These are phyloP conservation scores for Peromyscus maniculatus DNA, from an alignment of 2,113 vertebrate genomes.

Conservation along the genomic window DNA sequence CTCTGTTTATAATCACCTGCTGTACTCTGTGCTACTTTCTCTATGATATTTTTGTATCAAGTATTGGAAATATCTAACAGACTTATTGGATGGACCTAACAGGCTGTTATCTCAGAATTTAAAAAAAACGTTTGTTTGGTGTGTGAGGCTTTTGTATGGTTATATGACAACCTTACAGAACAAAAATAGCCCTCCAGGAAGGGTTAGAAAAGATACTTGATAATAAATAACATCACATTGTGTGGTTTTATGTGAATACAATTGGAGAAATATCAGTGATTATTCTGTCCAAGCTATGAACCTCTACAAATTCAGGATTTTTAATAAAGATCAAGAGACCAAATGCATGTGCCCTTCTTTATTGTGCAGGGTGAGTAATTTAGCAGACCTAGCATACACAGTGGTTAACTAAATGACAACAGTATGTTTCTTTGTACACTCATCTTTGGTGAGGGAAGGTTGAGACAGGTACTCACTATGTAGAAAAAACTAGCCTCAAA, in stretches of 20 bases:
- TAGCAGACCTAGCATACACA: not conserved
- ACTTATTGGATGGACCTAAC: not conserved
- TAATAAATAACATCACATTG: not conserved
- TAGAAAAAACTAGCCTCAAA: not conserved
- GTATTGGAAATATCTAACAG: not conserved
- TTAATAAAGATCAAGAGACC: constrained; percentile 52
- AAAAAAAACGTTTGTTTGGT: not conserved
- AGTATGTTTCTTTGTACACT: not conserved
- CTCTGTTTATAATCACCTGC: constrained; percentile 62
- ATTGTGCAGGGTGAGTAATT: constrained; percentile 23
- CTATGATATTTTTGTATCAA: constrained; percentile 39
- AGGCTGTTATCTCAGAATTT: constrained; percentile 29
- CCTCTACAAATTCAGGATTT: constrained; percentile 16
- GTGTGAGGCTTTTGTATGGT: constrained; percentile 8
- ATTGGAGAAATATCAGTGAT: not conserved
- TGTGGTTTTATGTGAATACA: constrained; percentile 21
- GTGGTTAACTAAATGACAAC: not conserved
- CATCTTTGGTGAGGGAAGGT: not conserved
- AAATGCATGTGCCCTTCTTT: constrained; percentile 9
- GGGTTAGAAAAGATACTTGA: not conserved
- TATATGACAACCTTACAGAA: not conserved
- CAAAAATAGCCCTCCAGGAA: not conserved
- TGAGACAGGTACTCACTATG: not conserved
- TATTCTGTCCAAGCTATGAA: constrained; percentile 1
- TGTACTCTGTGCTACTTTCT: not conserved